A percentile compares a stretch with the other conserved stretches of the same genome.
Conservation (phyloP, 2,797 vertebrate genomes). For the Vireo griseus region DNA sequence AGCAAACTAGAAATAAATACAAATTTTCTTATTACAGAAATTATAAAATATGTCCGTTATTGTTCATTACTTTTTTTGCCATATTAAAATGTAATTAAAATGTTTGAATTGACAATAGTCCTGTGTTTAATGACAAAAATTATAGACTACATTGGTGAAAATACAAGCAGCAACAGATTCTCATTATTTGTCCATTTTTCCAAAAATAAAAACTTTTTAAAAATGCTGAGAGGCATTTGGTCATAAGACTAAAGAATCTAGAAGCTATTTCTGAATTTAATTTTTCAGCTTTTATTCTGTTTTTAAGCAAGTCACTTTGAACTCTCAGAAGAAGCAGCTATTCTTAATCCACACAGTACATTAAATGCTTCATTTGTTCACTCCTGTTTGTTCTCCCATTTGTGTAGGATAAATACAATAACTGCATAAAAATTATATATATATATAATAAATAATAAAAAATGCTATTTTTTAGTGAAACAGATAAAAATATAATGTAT, state of each 20-base stretch:
- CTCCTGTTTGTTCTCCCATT: neutral
- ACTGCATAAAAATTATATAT: neutral
- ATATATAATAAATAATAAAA: neutral
- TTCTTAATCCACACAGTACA: neutral
- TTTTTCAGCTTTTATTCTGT: neutral
- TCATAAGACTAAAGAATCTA: neutral
- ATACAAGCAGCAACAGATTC: neutral
- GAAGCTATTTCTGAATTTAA: neutral
- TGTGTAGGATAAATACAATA: neutral
- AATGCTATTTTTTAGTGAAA: neutral
- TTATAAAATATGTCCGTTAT: rapidly evolving
- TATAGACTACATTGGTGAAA: neutral
- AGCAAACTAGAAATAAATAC: neutral
- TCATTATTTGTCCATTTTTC: neutral
- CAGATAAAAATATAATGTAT: neutral
- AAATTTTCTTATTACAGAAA: neutral
- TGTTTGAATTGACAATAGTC: neutral
- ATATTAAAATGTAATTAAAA: neutral
- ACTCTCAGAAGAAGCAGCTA: neutral
- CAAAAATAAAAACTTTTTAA: neutral
- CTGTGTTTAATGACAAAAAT: neutral
- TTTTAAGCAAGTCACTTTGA: neutral
- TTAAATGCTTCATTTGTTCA: neutral
- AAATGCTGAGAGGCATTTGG: neutral
- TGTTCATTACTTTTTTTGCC: neutral